Evolutionary conservation across 2,888 invertebrate genomes (phyloP), one percentile per base, ranked within the genome.

Genomic region (Coremacera marginata): DNA sequence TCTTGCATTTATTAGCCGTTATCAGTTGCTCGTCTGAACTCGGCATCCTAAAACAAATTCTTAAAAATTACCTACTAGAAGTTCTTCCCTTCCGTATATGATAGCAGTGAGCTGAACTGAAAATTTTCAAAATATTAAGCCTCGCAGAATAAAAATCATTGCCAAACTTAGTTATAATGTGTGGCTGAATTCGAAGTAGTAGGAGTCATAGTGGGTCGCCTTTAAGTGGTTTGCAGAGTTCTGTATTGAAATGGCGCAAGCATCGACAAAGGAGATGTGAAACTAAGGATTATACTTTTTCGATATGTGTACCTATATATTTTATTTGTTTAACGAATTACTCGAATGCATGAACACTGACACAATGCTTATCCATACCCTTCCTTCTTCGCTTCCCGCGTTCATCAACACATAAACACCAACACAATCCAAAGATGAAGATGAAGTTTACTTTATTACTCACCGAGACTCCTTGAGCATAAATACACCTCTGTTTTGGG

Each of bases 371-470:
- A 65, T 22, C 37, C 11, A 82, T 81, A 72, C 75, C 75, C 78
- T 76, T 60, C 14, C 49, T 16, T 11, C 68, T 49, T n/a, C 37
- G 37, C 14, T 11, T 65, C 8, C 14, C n/a, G 25, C 19, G 19
- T 9, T 27, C 51, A 19, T 9, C 49, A 49, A 25, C 44, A n/a
- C 9, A 37, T 5, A 16, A 27, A 51, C 25, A 27, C n/a, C 31
- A 51, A n/a, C 62, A 2, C 34, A 57, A 22, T 51, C 70, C 51
- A 74, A 80, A 81, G 83, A 82, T 82, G 80, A 81, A 84, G 85
- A 82, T 82, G 83, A 86, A 85, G 84, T 85, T 86, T 85, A 85
- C 84, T 85, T 85, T 86, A 85, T 85, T 78, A 80, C 80, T 80
- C 51, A 37, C 74, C 77, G 76, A 77, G 72, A 74, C 77, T 62